Base-by-base conservation (phyloP, 23 tunicate species). In the Ascidia mentula region DNA sequence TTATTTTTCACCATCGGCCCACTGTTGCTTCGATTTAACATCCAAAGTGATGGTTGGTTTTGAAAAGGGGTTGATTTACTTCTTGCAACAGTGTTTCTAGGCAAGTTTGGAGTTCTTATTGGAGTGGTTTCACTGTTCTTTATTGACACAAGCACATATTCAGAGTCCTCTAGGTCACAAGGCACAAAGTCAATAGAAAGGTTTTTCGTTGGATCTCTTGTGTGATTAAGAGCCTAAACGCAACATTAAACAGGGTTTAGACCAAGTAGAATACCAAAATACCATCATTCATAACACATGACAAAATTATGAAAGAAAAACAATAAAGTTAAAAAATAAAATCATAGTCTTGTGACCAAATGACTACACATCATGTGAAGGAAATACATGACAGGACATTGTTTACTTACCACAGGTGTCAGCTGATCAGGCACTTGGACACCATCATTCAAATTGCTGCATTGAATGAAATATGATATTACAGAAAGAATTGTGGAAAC, bases 381-480 rank as follows among this genome's bases (percentile, higher is more conserved):
- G 37, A 0, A 77, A 77, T n/a, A 77, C 80, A 72, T 15, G n/a
- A n/a, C n/a, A n/a, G n/a, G n/a, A n/a, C n/a, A n/a, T n/a, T n/a
- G n/a, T n/a, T 15, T 13, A 60, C 92, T 77, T 32, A 93, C 98
- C 89, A 42, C 28, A 0, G 98, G 93, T 12, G 98, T 82, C 18
- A 93, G 74, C 17, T 72, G 32, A n/a, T 74, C 76, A 0, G 98
- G 98, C 34, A 84, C 93, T 6, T 37, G 18, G 0, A 93, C 75
- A 18, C 75, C 87, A 12, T 93, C 98, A 32, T 84, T 82, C 7
- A 93, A 69, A 4, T 78, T 46, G 31, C 93, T 61, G 24, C 82
- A 88, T n/a, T 92, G 89, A 35, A 93, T 93, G 65, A 93, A 93
- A 65, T 93, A 93, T 0, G 98, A 88, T 0, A 93, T 61, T 0